Conservation (phyloP, 1,140 invertebrate genomes). For the Drosophila pachea region DNA sequence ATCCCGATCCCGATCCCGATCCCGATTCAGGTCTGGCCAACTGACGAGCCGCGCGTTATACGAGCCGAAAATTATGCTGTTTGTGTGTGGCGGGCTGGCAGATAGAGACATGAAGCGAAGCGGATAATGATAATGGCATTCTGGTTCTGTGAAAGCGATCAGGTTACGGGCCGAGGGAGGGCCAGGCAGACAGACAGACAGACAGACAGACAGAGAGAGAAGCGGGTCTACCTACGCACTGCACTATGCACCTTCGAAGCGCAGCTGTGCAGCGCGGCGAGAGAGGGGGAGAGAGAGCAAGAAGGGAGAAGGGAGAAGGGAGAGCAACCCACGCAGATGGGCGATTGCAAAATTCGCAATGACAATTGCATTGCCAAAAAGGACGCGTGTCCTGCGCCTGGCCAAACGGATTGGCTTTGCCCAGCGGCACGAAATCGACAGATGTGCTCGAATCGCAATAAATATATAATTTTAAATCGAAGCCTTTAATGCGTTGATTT, state of each 20-base stretch:
- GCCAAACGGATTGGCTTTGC: slow-evolving; percentile 16
- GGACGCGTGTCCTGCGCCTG: slow-evolving; percentile 32
- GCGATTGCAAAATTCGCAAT: slow-evolving; percentile 31
- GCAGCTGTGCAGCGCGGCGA: slow-evolving; percentile 11
- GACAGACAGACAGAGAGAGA: slow-evolving; percentile 40
- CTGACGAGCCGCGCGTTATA: slow-evolving; percentile 52
- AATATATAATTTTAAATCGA: neutral
- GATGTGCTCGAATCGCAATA: slow-evolving; percentile 21
- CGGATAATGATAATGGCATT: slow-evolving; percentile 74
- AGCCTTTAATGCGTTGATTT: neutral
- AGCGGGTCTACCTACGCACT: slow-evolving; percentile 57
- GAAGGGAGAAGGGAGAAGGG: no score
- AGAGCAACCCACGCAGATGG: slow-evolving; percentile 34
- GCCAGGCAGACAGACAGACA: slow-evolving; percentile 37
- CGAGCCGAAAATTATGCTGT: slow-evolving; percentile 66
- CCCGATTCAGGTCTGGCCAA: slow-evolving; percentile 12
- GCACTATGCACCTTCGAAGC: slow-evolving; percentile 1
- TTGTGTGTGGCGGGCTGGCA: slow-evolving; percentile 45
- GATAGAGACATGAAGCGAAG: slow-evolving; percentile 73
- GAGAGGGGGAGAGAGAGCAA: no score
- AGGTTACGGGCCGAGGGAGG: slow-evolving; percentile 54
- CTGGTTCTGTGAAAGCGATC: slow-evolving; percentile 67
- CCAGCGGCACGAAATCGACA: no score
- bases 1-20: slow-evolving; percentile 27
- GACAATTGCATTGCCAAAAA: neutral